Conservation (phyloP, 1,140 invertebrate genomes). For the Trinorchestia longiramus region DNA sequence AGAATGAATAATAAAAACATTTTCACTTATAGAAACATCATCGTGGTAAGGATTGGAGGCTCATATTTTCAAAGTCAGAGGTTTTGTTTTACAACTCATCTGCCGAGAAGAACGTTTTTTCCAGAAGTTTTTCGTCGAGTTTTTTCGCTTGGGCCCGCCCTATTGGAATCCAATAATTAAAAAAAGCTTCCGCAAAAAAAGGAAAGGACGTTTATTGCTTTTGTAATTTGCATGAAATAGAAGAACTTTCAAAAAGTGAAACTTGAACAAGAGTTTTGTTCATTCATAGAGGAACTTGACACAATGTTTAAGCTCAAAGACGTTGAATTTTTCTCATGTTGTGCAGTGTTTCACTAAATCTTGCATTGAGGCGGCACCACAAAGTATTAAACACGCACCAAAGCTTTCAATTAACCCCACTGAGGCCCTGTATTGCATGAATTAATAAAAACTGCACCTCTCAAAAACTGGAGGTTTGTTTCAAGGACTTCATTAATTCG, state of each 20-base stretch:
- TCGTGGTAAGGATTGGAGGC: background rate
- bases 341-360: background rate
- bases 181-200: constrained; percentile 5
- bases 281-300: background rate
- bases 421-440: background rate
- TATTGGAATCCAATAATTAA: constrained; percentile 53
- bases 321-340: background rate
- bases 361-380: background rate
- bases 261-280: constrained; percentile 4
- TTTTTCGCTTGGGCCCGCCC: background rate
- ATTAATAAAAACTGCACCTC: background rate
- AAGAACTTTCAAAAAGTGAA: background rate
- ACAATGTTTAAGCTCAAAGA: background rate
- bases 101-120: constrained; percentile 26
- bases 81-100: constrained; percentile 35
- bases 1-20: too few relatives aligned
- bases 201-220: constrained; percentile 42
- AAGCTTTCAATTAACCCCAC: background rate
- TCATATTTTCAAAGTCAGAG: constrained; percentile 34
- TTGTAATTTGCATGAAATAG: constrained; percentile 38
- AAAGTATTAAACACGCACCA: background rate
- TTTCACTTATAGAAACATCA: background rate
- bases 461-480: background rate
- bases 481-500: constrained; percentile 8
- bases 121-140: background rate